Conservation (phyloP, 2,797 vertebrate species). For the Falco biarmicus region DNA sequence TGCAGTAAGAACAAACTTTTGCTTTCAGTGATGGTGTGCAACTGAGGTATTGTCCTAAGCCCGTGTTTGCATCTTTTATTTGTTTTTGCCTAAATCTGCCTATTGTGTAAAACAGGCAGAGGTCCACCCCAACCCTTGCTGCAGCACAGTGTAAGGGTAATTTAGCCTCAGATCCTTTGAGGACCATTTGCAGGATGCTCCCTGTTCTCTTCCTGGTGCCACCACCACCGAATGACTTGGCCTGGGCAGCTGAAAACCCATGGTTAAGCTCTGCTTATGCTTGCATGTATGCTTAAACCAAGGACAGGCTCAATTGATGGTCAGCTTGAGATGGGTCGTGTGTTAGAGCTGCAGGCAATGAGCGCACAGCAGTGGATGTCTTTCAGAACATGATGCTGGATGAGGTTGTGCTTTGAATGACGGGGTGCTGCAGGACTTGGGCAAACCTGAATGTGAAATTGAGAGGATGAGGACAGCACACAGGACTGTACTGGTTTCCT, state of each 20-base stretch:
- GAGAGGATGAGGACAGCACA: neutral
- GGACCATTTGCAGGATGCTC: neutral
- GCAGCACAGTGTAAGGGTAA: neutral
- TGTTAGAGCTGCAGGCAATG: neutral
- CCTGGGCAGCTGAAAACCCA: neutral
- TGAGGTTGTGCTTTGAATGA: neutral
- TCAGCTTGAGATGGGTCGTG: neutral
- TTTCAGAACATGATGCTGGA: neutral
- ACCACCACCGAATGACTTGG: neutral
- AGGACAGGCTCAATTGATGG: neutral
- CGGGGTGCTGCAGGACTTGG: neutral
- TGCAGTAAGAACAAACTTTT: neutral
- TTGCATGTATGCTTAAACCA: neutral
- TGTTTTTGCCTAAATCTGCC: neutral
- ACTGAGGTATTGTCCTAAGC: neutral
- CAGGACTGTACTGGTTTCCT: neutral
- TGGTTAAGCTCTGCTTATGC: neutral
- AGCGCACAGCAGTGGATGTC: accelerated
- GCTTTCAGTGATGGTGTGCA: neutral
- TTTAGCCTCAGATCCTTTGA: neutral
- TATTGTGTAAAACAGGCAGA: neutral
- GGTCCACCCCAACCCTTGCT: neutral
- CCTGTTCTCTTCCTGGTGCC: neutral
- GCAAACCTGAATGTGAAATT: neutral
- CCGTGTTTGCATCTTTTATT: neutral